Evolutionary conservation across 2,888 invertebrate species (phyloP).

Genomic region (Omphaloscelis lunosa): DNA sequence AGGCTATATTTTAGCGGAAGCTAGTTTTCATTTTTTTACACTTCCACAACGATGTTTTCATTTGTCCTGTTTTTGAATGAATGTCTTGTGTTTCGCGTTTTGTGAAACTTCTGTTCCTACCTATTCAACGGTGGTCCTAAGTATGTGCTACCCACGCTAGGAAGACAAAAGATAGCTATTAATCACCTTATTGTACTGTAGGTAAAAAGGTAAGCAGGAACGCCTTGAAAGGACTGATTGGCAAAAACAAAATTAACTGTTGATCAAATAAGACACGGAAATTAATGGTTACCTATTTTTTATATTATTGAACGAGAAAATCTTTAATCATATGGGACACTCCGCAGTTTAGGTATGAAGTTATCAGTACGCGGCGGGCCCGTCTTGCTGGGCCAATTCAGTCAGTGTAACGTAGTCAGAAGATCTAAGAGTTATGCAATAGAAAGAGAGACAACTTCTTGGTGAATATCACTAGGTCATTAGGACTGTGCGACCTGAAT

Average conservation of each 20-base stretch:
- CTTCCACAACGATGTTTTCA: neutral
- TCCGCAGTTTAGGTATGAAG: too few relatives aligned
- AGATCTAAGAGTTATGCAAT: too few relatives aligned
- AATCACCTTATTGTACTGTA: constrained; percentile 62
- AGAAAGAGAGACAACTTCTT: too few relatives aligned
- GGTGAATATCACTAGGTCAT: too few relatives aligned
- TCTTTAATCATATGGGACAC: too few relatives aligned
- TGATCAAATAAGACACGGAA: constrained; percentile 1
- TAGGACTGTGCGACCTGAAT: too few relatives aligned
- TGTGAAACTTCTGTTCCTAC: constrained; percentile 40
- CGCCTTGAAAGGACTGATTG: constrained; percentile 20
- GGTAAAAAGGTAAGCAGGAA: constrained; percentile 28
- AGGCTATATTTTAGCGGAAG: too few relatives aligned
- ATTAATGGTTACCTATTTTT: neutral
- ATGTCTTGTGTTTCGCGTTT: neutral
- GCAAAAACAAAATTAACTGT: constrained; percentile 35
- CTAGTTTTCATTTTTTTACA: too few relatives aligned
- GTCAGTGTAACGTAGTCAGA: too few relatives aligned
- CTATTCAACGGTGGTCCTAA: constrained; percentile 7
- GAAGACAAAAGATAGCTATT: constrained; percentile 68
- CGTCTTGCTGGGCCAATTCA: too few relatives aligned
- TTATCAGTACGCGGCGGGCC: too few relatives aligned
- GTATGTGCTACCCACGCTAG: constrained; percentile 58
- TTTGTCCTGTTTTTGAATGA: neutral
- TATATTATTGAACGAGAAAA: too few relatives aligned